Conservation (phyloP, 2,797 vertebrate species). For the Galaxias olidus region DNA sequence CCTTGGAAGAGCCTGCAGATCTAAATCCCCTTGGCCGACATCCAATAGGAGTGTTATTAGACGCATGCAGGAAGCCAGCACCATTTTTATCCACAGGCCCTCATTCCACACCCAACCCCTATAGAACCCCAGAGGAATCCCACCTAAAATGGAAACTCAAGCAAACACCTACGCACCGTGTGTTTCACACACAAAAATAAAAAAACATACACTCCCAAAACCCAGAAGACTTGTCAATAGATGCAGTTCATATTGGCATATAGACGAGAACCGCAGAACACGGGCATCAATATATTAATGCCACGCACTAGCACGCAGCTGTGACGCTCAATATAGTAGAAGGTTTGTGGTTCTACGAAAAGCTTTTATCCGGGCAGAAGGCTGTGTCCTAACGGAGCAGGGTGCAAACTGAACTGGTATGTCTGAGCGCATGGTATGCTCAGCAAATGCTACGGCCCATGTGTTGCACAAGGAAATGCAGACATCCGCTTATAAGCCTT, state of each 20-base stretch:
- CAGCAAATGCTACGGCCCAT: conserved; percentile 22
- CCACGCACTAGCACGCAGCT: conserved; percentile 10
- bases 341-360: neutral
- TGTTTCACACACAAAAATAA: no score
- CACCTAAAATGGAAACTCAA: neutral
- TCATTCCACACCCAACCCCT: conserved; percentile 24
- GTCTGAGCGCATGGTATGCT: conserved; percentile 14
- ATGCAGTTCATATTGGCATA: conserved; percentile 9
- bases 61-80: conserved; percentile 35
- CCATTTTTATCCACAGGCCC: conserved; percentile 30
- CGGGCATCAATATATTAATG: conserved; percentile 46
- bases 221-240: conserved; percentile 11
- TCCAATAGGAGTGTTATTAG: conserved; percentile 49
- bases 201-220: conserved; percentile 18
- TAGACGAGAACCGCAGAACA: conserved; percentile 10
- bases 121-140: conserved; percentile 14
- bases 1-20: conserved; percentile 29
- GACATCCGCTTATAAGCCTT: conserved; percentile 79
- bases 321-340: conserved; percentile 16
- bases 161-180: neutral
- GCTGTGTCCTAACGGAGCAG: neutral
- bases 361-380: neutral
- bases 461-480: conserved; percentile 74
- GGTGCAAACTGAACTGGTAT: conserved; percentile 21
- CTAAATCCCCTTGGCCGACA: conserved; percentile 37